These are phyloP conservation scores for Oncorhynchus nerka DNA, from an alignment of 2,113 vertebrate genomes.

Conservation along the genomic window DNA sequence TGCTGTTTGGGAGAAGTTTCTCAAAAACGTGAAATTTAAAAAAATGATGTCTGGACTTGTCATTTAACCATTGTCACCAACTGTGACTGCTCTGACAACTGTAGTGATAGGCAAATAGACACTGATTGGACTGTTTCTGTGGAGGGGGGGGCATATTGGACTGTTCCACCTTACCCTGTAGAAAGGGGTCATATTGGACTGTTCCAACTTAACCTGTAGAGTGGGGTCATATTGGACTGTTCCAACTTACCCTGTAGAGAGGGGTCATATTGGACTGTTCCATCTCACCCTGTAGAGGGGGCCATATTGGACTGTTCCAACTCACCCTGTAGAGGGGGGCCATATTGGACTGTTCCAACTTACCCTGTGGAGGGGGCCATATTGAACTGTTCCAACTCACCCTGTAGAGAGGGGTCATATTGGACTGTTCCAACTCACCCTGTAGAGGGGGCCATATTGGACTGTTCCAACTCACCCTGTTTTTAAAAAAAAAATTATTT, in stretches of 20 bases:
- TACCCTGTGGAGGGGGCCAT: no score
- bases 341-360: background rate
- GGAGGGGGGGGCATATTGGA: constrained; percentile 31
- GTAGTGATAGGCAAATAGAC: no score
- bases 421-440: constrained; percentile 76
- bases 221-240: no score
- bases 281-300: constrained; percentile 84
- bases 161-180: background rate
- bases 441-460: constrained; percentile 61
- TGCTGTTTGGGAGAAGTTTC: no score
- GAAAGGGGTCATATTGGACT: background rate
- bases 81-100: no score
- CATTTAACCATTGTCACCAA: no score
- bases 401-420: no score
- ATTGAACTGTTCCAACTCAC: background rate
- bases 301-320: constrained; percentile 4
- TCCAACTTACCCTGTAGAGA: no score
- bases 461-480: background rate
- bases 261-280: background rate
- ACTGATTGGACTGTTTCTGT: constrained; percentile 61
- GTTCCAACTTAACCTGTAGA: constrained; percentile 84
- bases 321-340: constrained; percentile 84
- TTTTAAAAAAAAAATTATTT: no score
- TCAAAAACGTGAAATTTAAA: no score
- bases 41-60: no score